Base-by-base conservation (phyloP, 2,888 invertebrate species). In the Kuschelorhynchus macadamiae region DNA sequence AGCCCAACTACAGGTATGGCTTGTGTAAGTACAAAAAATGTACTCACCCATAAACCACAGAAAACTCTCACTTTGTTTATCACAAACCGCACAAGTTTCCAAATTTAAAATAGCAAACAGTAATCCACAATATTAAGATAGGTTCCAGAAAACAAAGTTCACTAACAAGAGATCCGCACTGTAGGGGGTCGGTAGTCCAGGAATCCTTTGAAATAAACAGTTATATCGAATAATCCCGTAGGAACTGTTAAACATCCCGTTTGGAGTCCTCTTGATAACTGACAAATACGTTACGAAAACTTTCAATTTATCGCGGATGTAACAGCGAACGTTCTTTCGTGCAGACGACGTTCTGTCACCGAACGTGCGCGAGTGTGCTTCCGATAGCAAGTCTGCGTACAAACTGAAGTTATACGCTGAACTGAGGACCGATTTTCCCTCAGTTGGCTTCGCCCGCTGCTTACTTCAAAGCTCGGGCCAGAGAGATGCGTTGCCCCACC, bases 401-500 rank as follows among this genome's bases (percentile, higher is more conserved):
- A 46, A 60, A 69, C 69, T 69, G 63, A 64, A 59, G 65, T 53
- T 67, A 55, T 61, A 50, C 60, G 68, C 52, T 56, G 67, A 63
- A 63, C 67, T 59, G 63, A 68, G 59, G 49, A 52, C 53, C 53
- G 60, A 44, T 46, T 56, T 50, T 60, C 49, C 55, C 57, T 56
- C 56, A 47, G 61, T 59, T 50, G 46, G 52, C 60, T 64, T 56
- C 56, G 57, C 57, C 39, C 30, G 61, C 52, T 61, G 30, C 61
- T 55, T 36, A 52, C 62, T 57, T 60, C 47, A 39, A 53, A 60
- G 61, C 67, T 53, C 61, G 59, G 47, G 59, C 57, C 20, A 46
- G 39, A 36, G 64, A 67, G 68, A 68, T 67, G 59, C 68, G 68
- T 68, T 63, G 55, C 63, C 68, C 68, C 68, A 63, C 68, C 68